Evolutionary conservation across 2,113 vertebrate species (phyloP).

Genomic region (Colinus virginianus): DNA sequence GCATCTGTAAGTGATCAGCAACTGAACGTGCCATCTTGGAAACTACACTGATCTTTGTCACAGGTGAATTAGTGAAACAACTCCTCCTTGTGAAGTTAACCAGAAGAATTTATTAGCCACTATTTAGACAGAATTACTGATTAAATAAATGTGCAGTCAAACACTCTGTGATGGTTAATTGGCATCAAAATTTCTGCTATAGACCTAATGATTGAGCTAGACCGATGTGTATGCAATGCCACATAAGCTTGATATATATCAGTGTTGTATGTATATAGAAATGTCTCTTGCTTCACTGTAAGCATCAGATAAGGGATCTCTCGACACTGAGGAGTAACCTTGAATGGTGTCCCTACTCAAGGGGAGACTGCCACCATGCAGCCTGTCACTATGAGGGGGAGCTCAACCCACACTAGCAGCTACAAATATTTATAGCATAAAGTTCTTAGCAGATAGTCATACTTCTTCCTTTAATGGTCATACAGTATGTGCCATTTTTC

Average conservation of each 20-base stretch:
- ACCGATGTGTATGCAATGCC: background rate
- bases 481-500: background rate
- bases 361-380: background rate
- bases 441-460: background rate
- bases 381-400: background rate
- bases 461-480: background rate
- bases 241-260: background rate
- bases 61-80: background rate
- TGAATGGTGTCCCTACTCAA: background rate
- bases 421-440: background rate
- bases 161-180: background rate
- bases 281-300: background rate
- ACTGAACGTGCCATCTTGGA: background rate
- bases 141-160: background rate
- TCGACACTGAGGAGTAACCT: rapidly evolving
- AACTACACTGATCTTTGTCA: background rate
- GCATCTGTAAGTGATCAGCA: background rate
- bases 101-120: background rate
- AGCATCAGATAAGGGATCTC: background rate
- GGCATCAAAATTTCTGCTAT: background rate
- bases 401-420: background rate
- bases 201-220: background rate
- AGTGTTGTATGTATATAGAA: rapidly evolving
- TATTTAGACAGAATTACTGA: background rate
- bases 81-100: background rate